Evolutionary conservation across 2,797 vertebrate species (phyloP), one percentile per base, ranked within the genome.

Genomic region (Rhabdophis nuchalis): DNA sequence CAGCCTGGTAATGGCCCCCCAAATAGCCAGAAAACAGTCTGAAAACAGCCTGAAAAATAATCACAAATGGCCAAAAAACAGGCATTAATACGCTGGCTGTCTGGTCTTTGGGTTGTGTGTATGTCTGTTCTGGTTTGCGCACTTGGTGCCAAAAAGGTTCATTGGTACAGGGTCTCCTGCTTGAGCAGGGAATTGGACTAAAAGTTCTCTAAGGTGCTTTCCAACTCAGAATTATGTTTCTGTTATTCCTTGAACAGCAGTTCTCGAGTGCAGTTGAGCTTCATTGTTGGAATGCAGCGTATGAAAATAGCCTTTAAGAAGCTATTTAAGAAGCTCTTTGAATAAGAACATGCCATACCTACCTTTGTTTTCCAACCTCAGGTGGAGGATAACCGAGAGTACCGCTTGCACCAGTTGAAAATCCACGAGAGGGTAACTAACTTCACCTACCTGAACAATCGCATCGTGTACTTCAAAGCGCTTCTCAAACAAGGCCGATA

Each of bases 311-410:
- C 77, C 20, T 89, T 56, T 56, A 36, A 14, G 1, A 20, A 85
- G 41, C 36, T 25, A n/a, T n/a, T n/a, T n/a, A n/a, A n/a, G n/a
- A 68, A 46, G 9, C 25, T 2, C 1, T 85, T 14, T 56, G 14
- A 68, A 9, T 41, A 14, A 61, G 41, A 32, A 91, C 46, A 85
- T n/a, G 18, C 5, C 29, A 50, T 50, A 20, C 52, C 58, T 82
- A 72, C 0, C n/a, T n/a, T 41, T 91, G 52, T 20, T 93, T 86
- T 56, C 61, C 56, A 61, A 86, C 92, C 92, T 16, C 91, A 99
- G 99, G 99, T 99, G 96, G 99, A 99, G 94, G 91, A 98, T n/a
- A 99, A 99, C 96, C 98, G 99, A 72, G 98, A 97, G 90, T 99
- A 98, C 72, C 97, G 99, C 54, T 96, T 99, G 93, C 99, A 99